phyloP scores from a whole-genome alignment of 2,113 vertebrate genomes.

The Megaptera novaeangliae region DNA sequence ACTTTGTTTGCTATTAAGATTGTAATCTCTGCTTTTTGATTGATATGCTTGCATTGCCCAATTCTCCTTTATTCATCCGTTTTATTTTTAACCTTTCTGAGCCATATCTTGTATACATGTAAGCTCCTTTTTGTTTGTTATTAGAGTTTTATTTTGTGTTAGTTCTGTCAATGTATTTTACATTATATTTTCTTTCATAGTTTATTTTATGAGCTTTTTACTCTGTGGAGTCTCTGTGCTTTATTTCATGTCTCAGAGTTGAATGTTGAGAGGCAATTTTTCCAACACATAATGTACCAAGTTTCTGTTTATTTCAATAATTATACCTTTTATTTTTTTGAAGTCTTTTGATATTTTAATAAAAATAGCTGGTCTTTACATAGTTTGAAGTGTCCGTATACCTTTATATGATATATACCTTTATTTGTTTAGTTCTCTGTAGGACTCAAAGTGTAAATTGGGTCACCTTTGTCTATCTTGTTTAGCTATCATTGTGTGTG shows the following conservation, averaged over 20 bases:
- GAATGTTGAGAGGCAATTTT: neutral
- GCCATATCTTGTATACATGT: neutral
- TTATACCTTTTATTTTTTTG: neutral
- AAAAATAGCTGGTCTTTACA: neutral
- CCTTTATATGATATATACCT: neutral
- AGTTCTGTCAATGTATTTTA: neutral
- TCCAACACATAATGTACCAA: neutral
- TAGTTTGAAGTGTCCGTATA: neutral
- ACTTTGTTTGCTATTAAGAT: neutral
- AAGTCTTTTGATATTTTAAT: neutral
- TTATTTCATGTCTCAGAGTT: neutral
- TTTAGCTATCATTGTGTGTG: neutral
- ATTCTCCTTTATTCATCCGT: neutral
- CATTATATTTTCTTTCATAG: neutral
- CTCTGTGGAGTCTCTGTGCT: neutral
- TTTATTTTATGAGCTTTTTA: neutral
- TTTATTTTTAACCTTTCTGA: neutral
- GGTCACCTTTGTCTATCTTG: neutral
- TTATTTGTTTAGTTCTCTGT: neutral
- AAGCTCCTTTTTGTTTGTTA: neutral
- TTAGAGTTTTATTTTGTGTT: neutral
- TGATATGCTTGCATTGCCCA: neutral
- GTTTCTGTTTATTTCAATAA: neutral
- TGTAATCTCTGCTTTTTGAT: neutral
- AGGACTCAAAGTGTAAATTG: neutral